Base-by-base conservation (phyloP, 2,888 invertebrate species). In the Yponomeuta sedellus region DNA sequence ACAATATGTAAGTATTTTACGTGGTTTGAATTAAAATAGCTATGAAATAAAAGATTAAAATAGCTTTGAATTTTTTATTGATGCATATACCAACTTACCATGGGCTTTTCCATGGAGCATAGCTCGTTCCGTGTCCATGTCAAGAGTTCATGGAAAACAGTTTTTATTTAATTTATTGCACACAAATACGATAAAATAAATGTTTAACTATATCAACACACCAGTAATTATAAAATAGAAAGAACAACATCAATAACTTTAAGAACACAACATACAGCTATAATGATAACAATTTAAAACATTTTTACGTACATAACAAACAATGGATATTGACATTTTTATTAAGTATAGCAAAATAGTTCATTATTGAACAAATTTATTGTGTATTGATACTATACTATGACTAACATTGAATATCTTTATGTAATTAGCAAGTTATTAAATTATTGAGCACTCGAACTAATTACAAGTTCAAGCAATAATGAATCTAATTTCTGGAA, bases 81-180 rank as follows among this genome's bases (percentile, higher is more conserved):
- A 70, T 73, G 81, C 82, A 80, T 75, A 80, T 5, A 74, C 82
- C 75, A 79, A 89, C 88, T 89, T 85, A 88, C 90, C 90, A 89
- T 85, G 88, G 86, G 81, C 85, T 84, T 85, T 86, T 87, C 88
- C 87, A 88, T 80, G 80, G 76, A 78, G 81, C 78, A 76, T 80
- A 76, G 80, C 85, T 87, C 87, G 86, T 77, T 79, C 85, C 82
- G 79, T 78, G 81, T 84, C 84, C 61, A 61, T 61, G 67, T 58
- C 85, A 86, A 86, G 82, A 86, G 83, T 87, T 88, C 90, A 91
- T 90, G 87, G 87, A 89, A 89, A 88, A 90, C 59, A 88, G 82
- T 81, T 75, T 76, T 82, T 79, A 79, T 84, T 85, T 84, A 84
- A 82, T 86, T 77, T 74, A 78, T 79, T 80, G 81, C 85, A 84